Conservation (phyloP, 2,113 vertebrate genomes). For the Herpailurus yagouaroundi region DNA sequence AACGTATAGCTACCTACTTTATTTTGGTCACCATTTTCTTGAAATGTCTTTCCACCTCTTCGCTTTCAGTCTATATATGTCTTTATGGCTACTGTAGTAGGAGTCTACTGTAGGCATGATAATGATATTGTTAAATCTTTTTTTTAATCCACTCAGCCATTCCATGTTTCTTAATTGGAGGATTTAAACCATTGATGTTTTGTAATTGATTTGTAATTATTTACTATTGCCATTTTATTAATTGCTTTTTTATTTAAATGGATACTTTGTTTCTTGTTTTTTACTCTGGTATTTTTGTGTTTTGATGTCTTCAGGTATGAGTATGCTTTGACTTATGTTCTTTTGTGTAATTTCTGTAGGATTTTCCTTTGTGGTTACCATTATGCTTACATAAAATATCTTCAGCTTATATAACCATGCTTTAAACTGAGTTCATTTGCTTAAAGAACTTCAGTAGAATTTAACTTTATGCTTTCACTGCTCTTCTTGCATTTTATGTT, state of each 20-base stretch:
- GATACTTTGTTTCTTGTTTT: background rate
- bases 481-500: background rate
- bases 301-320: background rate
- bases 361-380: background rate
- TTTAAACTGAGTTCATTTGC: background rate
- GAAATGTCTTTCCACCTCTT: background rate
- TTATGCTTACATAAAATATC: background rate
- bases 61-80: background rate
- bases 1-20: background rate
- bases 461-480: background rate
- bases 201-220: background rate
- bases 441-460: background rate
- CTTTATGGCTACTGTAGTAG: background rate
- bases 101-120: background rate
- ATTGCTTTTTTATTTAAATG: background rate
- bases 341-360: background rate
- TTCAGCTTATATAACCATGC: background rate
- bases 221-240: background rate
- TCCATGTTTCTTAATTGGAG: background rate
- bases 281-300: background rate
- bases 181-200: background rate
- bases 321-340: background rate
- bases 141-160: background rate
- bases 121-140: background rate
- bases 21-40: background rate